Evolutionary conservation across 2,113 vertebrate species (phyloP), one percentile per base, ranked within the genome.

Genomic region (Aegithalos caudatus): DNA sequence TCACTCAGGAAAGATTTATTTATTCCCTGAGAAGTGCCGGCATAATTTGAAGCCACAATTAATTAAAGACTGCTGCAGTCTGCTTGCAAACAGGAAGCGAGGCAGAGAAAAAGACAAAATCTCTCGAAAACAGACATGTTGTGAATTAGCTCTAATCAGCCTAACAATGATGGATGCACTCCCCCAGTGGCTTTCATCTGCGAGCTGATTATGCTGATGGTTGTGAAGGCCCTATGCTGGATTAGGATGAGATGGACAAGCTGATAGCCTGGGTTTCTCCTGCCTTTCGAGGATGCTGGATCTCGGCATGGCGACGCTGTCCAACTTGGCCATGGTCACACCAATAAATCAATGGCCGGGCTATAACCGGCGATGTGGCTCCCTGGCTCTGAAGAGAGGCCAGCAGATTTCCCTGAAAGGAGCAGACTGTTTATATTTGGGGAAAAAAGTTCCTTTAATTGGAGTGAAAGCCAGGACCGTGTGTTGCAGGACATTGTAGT

Each of bases 381-480:
- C 88, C 80, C 80, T 90, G 93, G 88, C 93, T 93, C 93, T 53
- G 76, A 83, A 66, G 53, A 66, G 64, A 94, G 95, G 90, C 96
- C 86, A 29, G 79, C 93, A 96, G 82, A 95, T 90, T 96, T 94
- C 94, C 93, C 86, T 97, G 95, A 96, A 94, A 95, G 94, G 92
- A 96, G 86, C 72, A 95, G 90, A 90, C 80, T 96, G 94, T 96
- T 96, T 97, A 95, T 84, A 37, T 78, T 90, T 90, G 37, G 69
- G 72, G 79, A 62, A 90, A 82, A 90, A 78, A 35, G 85, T 53
- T 93, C 64, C 76, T 56, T 86, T 73, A 95, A 88, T 85, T 88
- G 82, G 64, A 93, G 74, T 0, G 31, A 69, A 86, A 93, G 85
- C 67, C 3, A 45, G 57, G 90, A n/a, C 48, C 2, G 0, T 20